These are phyloP conservation scores for Drosophila sulfurigaster DNA, from an alignment of 1,140 invertebrate species.

Conservation along the genomic window DNA sequence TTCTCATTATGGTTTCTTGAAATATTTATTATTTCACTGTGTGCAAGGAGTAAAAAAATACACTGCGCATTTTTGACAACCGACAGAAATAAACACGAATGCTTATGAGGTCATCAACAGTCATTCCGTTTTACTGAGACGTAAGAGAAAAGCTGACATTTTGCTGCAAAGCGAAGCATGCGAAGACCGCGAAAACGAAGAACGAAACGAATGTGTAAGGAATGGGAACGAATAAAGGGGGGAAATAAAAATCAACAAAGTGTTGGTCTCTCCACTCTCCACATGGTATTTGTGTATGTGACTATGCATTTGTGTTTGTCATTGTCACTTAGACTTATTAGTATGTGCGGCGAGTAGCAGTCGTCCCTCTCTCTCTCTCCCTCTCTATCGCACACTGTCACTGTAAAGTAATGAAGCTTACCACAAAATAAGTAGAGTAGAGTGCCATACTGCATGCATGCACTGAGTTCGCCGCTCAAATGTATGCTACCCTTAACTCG, in stretches of 20 bases:
- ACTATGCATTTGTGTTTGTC: slow-evolving; percentile 71
- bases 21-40: no score
- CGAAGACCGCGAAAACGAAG: slow-evolving; percentile 2
- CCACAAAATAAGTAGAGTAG: slow-evolving; percentile 51
- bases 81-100: slow-evolving; percentile 74
- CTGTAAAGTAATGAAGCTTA: slow-evolving; percentile 74
- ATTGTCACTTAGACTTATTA: slow-evolving; percentile 83
- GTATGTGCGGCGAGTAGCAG: slow-evolving; percentile 71
- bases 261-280: slow-evolving; percentile 11
- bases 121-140: slow-evolving; percentile 59
- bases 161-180: slow-evolving; percentile 40
- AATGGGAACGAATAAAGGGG: background rate
- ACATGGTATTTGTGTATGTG: slow-evolving; percentile 2
- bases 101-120: slow-evolving; percentile 81
- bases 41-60: background rate
- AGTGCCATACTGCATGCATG: slow-evolving; percentile 53
- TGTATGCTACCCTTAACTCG: slow-evolving; percentile 40
- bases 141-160: slow-evolving; percentile 47
- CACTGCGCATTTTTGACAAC: slow-evolving; percentile 34
- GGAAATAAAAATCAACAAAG: slow-evolving; percentile 17
- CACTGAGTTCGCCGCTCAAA: slow-evolving; percentile 39
- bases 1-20: no score
- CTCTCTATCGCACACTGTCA: background rate
- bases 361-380: slow-evolving; percentile 16
- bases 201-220: slow-evolving; percentile 26